Conservation (phyloP, 2,113 vertebrate species). For the Neodon shergylaensis region DNA sequence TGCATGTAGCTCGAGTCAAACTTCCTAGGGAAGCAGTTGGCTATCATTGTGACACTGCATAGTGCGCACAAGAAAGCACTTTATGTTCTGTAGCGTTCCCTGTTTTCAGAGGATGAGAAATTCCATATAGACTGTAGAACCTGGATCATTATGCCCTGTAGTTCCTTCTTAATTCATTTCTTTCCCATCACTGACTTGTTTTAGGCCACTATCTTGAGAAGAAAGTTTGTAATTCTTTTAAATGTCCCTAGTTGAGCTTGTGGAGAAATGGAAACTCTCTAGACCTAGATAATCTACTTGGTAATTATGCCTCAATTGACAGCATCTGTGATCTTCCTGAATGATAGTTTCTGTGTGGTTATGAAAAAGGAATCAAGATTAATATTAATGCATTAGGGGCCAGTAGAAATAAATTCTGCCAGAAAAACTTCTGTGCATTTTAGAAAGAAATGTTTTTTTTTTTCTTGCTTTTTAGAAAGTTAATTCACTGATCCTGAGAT, state of each 20-base stretch:
- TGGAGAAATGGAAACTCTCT: conserved; percentile 22
- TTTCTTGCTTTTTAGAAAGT: neutral
- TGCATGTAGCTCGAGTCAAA: neutral
- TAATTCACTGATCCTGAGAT: neutral
- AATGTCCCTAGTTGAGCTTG: neutral
- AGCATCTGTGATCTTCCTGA: neutral
- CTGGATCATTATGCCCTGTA: neutral
- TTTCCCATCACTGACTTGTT: conserved; percentile 32
- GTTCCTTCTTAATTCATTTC: conserved; percentile 4
- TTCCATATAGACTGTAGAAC: neutral
- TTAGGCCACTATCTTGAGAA: neutral
- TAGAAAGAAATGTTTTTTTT: neutral
- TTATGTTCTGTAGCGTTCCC: neutral
- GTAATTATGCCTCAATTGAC: neutral
- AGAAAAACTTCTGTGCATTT: neutral
- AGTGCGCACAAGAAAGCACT: neutral
- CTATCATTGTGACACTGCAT: neutral
- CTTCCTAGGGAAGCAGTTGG: neutral
- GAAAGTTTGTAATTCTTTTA: neutral
- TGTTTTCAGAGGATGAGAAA: neutral
- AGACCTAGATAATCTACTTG: neutral
- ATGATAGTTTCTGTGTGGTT: neutral
- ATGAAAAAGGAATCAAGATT: neutral
- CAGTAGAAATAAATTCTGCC: neutral
- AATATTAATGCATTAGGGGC: neutral